Percentiles rank a stretch among this genome's conserved stretches.
phyloP scores from a whole-genome alignment of 2,888 invertebrate species.

The Leptinotarsa tumamoca region DNA sequence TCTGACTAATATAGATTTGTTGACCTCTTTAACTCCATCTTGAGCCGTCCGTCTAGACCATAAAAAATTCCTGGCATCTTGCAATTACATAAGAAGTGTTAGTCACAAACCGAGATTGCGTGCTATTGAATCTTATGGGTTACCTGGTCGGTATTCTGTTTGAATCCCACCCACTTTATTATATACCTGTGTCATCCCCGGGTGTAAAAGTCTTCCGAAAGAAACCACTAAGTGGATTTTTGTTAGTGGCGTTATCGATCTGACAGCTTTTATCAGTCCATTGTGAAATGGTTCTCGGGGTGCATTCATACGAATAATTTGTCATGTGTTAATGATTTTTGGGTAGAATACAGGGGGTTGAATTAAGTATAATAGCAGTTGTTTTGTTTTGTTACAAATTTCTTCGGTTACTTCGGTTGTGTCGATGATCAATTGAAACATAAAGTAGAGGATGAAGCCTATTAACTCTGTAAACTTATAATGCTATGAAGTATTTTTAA shows the following conservation, averaged over 20 bases:
- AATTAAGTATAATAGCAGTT: not conserved
- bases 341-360: not conserved
- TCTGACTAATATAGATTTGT: constrained; percentile 21
- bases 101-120: constrained; percentile 28
- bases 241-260: constrained; percentile 18
- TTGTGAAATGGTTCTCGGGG: not conserved
- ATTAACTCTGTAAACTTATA: not conserved
- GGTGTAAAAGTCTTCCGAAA: constrained; percentile 9
- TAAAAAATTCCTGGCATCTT: constrained; percentile 43
- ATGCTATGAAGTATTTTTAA: no score
- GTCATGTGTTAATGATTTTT: constrained; percentile 6
- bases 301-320: not conserved
- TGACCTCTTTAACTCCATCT: constrained; percentile 19
- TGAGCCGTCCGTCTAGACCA: constrained; percentile 42
- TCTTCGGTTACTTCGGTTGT: not conserved
- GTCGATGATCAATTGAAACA: no score
- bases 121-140: constrained; percentile 6
- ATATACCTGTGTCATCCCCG: constrained; percentile 24
- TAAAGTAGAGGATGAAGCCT: no score
- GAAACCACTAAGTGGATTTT: constrained; percentile 14
- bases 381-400: not conserved
- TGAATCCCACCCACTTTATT: constrained; percentile 29
- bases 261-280: constrained; percentile 19
- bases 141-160: constrained; percentile 22
- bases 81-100: constrained; percentile 41